These are phyloP conservation scores for Antheraea yamamai DNA, from an alignment of 2,888 invertebrate genomes.

Conservation along the genomic window DNA sequence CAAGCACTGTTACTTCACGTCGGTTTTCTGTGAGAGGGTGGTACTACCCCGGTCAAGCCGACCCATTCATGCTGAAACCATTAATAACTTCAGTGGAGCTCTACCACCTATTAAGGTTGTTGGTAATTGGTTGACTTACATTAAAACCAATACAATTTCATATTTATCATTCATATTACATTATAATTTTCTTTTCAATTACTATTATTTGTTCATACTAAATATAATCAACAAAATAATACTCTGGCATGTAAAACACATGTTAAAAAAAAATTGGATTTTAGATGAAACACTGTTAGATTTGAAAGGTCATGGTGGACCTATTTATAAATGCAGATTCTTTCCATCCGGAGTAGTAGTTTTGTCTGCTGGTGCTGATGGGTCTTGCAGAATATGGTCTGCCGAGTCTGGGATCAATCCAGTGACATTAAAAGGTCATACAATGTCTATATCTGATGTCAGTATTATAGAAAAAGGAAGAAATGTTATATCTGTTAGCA, in stretches of 20 bases:
- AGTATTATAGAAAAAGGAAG: slow-evolving; percentile 85
- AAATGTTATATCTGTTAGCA: slow-evolving; percentile 86
- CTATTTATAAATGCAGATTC: slow-evolving; percentile 85
- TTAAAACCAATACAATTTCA: too few species aligned
- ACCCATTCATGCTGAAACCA: too few species aligned
- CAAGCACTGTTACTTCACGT: too few species aligned
- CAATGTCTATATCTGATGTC: slow-evolving; percentile 83
- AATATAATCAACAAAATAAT: neutral
- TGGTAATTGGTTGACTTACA: too few species aligned
- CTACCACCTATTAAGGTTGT: too few species aligned
- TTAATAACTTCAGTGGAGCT: too few species aligned
- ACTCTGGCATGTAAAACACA: neutral
- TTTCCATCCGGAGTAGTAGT: slow-evolving; percentile 88
- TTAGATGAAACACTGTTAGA: slow-evolving; percentile 70
- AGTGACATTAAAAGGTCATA: slow-evolving; percentile 85
- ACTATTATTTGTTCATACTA: neutral
- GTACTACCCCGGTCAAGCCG: too few species aligned
- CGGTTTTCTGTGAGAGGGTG: too few species aligned
- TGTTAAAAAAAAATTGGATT: slow-evolving; percentile 38
- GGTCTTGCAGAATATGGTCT: slow-evolving; percentile 86
- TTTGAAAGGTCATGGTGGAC: slow-evolving; percentile 85
- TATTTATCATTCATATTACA: too few species aligned
- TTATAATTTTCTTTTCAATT: neutral
- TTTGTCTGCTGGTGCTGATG: slow-evolving; percentile 86
- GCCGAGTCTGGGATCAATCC: slow-evolving; percentile 86